These are phyloP conservation scores for Zosterops hypoxanthus DNA, from an alignment of 2,113 vertebrate genomes.

Conservation along the genomic window DNA sequence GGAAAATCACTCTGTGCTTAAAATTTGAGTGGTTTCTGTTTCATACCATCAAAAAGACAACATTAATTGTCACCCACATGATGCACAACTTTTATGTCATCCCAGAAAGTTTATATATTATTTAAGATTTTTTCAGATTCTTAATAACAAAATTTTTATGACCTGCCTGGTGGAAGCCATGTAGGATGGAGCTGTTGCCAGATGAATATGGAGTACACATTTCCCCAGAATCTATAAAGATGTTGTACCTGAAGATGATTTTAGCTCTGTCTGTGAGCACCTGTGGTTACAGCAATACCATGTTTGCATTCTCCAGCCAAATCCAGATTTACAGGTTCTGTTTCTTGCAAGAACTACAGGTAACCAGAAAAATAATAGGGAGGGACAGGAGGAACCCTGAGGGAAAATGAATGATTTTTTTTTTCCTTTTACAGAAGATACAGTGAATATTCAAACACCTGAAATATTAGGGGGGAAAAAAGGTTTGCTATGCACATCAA, in stretches of 20 bases:
- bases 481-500: neutral
- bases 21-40: neutral
- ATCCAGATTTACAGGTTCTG: rapidly evolving
- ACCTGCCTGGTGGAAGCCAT: neutral
- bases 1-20: neutral
- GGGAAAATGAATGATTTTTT: neutral
- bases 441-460: neutral
- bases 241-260: neutral
- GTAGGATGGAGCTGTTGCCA: neutral
- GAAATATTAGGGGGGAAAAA: neutral
- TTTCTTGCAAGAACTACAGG: neutral
- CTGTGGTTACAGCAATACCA: neutral
- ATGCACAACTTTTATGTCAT: neutral
- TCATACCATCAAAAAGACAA: neutral
- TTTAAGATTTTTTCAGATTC: neutral
- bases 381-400: neutral
- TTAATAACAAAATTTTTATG: neutral
- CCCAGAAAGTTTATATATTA: neutral
- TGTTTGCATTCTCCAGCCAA: neutral
- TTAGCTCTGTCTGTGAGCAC: neutral
- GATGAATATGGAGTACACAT: neutral
- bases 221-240: neutral
- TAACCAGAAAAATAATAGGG: neutral
- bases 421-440: neutral
- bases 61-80: neutral